Evolutionary conservation across 2,113 vertebrate species (phyloP).

Genomic region (Struthidea cinerea): DNA sequence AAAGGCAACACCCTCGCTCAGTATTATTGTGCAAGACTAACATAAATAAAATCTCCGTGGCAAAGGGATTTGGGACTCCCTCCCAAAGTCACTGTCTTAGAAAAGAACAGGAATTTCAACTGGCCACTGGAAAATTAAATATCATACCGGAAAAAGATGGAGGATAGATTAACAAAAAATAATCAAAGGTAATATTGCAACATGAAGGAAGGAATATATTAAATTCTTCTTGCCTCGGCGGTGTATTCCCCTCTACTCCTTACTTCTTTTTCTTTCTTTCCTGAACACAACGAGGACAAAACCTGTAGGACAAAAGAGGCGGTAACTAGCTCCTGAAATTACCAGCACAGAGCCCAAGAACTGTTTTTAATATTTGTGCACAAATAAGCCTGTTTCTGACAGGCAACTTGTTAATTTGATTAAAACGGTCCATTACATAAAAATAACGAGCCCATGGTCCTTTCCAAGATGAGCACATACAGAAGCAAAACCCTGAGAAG

Average conservation of each 20-base stretch:
- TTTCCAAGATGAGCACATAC: neutral
- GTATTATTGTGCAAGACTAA: neutral
- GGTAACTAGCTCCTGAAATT: neutral
- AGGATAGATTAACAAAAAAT: constrained; percentile 34
- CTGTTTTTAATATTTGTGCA: neutral
- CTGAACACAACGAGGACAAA: constrained; percentile 93
- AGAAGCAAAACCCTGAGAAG: neutral
- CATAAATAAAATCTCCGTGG: neutral
- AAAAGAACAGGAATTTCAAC: constrained; percentile 51
- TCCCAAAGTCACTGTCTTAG: neutral
- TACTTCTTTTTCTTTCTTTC: constrained; percentile 93
- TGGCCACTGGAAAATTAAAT: constrained; percentile 62
- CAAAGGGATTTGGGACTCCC: neutral
- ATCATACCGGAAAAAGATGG: constrained; percentile 23
- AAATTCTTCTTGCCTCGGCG: constrained; percentile 33
- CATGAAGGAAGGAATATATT: constrained; percentile 25
- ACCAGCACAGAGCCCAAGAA: neutral
- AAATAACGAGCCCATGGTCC: accelerated
- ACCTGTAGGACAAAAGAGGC: constrained; percentile 72
- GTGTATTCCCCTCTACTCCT: constrained; percentile 3
- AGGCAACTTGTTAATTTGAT: neutral
- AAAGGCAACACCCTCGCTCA: neutral
- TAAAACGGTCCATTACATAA: neutral
- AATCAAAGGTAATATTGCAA: constrained; percentile 58
- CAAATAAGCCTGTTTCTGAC: neutral